A percentile compares a stretch with the other conserved stretches of the same genome.
Evolutionary conservation across 2,888 invertebrate species (phyloP).

Genomic region (Cryptocephalus moraei): DNA sequence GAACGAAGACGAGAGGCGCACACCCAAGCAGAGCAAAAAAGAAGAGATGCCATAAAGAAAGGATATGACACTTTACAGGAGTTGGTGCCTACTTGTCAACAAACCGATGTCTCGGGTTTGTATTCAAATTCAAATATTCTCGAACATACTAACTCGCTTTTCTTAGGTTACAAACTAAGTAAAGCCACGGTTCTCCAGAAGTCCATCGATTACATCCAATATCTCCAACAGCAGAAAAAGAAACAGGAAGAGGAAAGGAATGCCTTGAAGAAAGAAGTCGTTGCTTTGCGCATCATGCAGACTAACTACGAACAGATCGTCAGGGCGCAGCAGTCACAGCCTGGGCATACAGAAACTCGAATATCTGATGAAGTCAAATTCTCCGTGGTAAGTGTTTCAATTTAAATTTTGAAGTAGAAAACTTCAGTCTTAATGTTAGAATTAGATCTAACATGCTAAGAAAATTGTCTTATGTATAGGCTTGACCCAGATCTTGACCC

Average conservation of each 20-base stretch:
- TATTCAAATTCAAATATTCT: slow-evolving; percentile 1
- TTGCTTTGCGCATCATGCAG: slow-evolving; percentile 88
- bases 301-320: slow-evolving; percentile 94
- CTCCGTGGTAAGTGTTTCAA: slow-evolving; percentile 61
- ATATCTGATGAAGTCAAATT: slow-evolving; percentile 94
- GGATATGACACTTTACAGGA: slow-evolving; percentile 92
- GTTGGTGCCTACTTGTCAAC: slow-evolving; percentile 88
- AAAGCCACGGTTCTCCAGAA: slow-evolving; percentile 93
- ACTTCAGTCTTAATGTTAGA: too few species aligned
- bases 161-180: slow-evolving; percentile 73
- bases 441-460: too few species aligned
- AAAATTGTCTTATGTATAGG: too few species aligned
- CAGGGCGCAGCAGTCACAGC: slow-evolving; percentile 87
- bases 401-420: not conserved
- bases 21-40: slow-evolving; percentile 92
- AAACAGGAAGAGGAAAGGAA: slow-evolving; percentile 93
- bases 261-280: slow-evolving; percentile 81
- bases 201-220: slow-evolving; percentile 89
- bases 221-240: slow-evolving; percentile 80
- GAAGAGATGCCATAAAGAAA: slow-evolving; percentile 94
- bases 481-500: too few species aligned
- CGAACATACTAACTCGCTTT: not conserved
- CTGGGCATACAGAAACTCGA: slow-evolving; percentile 77
- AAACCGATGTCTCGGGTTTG: slow-evolving; percentile 70
- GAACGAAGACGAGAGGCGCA: slow-evolving; percentile 90